Conservation (phyloP, 92 coral and sea anemone species). For the Porites divaricata region DNA sequence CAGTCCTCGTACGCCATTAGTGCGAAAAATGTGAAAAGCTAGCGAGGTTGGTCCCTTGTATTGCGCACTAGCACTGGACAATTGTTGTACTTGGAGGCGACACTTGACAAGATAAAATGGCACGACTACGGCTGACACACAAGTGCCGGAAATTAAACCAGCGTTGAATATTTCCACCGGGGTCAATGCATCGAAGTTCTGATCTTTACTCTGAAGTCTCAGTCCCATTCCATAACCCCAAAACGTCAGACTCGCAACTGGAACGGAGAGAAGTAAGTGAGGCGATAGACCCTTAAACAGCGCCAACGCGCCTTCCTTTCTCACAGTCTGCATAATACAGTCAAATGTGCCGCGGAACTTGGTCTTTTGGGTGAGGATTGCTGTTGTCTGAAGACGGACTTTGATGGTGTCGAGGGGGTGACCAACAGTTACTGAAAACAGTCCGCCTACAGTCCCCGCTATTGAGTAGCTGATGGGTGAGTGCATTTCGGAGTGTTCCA, state of each 20-base stretch:
- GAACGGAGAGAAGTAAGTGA: conserved; percentile 84
- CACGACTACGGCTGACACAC: conserved; percentile 56
- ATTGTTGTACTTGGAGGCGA: conserved; percentile 87
- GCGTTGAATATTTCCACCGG: conserved; percentile 73
- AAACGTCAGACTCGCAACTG: conserved; percentile 74
- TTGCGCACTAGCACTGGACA: conserved; percentile 49
- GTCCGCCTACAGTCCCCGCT: conserved; percentile 95
- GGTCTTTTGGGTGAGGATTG: conserved; percentile 60
- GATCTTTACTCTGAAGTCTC: conserved; percentile 73
- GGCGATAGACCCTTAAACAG: conserved; percentile 86
- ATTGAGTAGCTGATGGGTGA: conserved; percentile 80
- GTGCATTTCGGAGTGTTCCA: conserved; percentile 16
- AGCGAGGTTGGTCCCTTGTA: conserved; percentile 79
- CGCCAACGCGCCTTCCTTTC: conserved; percentile 79
- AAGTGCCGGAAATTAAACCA: conserved; percentile 78
- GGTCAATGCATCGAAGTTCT: conserved; percentile 49
- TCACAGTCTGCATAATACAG: conserved; percentile 69
- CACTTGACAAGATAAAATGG: conserved; percentile 90
- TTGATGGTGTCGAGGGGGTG: conserved; percentile 95
- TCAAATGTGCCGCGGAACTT: conserved; percentile 78
- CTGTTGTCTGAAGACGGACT: conserved; percentile 88
- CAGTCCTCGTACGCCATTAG: conserved; percentile 74
- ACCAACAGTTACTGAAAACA: conserved; percentile 75
- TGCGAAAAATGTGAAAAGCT: conserved; percentile 55
- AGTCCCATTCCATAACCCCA: conserved; percentile 80